These are phyloP conservation scores for Megalops atlanticus DNA, from an alignment of 2,113 vertebrate genomes.

Conservation along the genomic window DNA sequence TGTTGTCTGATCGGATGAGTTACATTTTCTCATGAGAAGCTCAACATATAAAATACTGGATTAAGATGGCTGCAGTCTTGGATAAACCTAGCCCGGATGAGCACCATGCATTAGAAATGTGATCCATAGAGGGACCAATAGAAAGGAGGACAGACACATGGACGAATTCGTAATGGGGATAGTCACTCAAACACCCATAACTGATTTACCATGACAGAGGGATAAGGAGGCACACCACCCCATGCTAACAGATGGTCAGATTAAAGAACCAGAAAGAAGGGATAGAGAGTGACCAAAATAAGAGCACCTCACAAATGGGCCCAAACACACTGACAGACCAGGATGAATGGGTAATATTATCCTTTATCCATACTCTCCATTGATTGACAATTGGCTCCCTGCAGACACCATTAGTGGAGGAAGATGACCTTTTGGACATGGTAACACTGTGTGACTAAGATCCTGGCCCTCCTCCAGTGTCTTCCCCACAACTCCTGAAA, in stretches of 20 bases:
- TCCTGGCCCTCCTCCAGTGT: conserved; percentile 31
- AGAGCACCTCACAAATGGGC: conserved; percentile 26
- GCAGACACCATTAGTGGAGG: conserved; percentile 63
- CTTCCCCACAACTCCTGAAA: neutral
- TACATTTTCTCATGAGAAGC: no score
- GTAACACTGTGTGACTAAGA: conserved; percentile 36
- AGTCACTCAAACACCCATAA: neutral
- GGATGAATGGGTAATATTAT: conserved; percentile 49
- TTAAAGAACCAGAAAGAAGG: neutral
- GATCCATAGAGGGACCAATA: no score
- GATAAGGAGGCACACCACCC: neutral
- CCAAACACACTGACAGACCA: conserved; percentile 36
- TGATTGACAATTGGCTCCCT: conserved; percentile 62
- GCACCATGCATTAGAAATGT: no score
- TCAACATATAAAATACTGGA: no score
- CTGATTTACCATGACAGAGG: neutral
- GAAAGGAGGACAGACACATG: no score
- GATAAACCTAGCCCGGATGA: no score
- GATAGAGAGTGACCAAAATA: neutral
- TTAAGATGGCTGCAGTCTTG: no score
- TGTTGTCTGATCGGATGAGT: no score
- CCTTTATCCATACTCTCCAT: conserved; percentile 63
- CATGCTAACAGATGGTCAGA: neutral
- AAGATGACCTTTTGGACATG: conserved; percentile 61
- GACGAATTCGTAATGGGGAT: no score